Conservation (phyloP, 2,888 invertebrate species). For the Periphyllus acericola region DNA sequence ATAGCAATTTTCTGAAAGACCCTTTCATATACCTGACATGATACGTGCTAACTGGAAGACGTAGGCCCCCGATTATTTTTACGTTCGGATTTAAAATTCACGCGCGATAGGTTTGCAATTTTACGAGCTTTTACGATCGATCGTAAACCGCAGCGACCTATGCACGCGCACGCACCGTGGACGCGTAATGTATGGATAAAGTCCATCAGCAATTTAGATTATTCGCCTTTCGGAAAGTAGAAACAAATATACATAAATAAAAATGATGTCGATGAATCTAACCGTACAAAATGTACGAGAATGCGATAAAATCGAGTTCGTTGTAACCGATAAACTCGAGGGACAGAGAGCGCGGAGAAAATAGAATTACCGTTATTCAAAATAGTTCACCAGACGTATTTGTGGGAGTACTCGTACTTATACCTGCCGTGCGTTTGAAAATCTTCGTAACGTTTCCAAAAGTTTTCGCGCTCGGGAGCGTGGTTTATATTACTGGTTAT, state of each 20-base stretch:
- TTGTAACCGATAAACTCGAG: not conserved
- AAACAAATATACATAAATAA: not conserved
- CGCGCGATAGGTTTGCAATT: slow-evolving; percentile 1
- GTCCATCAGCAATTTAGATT: slow-evolving; percentile 34
- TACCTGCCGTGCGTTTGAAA: not conserved
- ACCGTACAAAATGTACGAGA: not conserved
- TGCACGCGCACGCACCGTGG: not conserved
- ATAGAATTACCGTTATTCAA: not conserved
- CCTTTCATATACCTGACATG: not conserved
- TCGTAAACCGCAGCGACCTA: slow-evolving; percentile 7
- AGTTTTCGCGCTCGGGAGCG: too few species aligned
- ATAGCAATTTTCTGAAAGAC: not conserved
- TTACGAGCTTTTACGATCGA: not conserved
- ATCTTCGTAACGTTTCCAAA: not conserved
- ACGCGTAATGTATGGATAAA: not conserved
- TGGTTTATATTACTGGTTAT: too few species aligned
- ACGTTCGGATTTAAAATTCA: not conserved
- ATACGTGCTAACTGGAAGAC: not conserved
- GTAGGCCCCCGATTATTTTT: not conserved
- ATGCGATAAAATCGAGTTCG: not conserved
- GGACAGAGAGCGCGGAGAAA: not conserved
- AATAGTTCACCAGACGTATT: not conserved
- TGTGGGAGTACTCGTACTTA: not conserved
- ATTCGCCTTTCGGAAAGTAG: not conserved
- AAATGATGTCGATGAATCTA: slow-evolving; percentile 14